Conservation (phyloP, 2,888 invertebrate species). For the Rhaphigaster nebulosa region DNA sequence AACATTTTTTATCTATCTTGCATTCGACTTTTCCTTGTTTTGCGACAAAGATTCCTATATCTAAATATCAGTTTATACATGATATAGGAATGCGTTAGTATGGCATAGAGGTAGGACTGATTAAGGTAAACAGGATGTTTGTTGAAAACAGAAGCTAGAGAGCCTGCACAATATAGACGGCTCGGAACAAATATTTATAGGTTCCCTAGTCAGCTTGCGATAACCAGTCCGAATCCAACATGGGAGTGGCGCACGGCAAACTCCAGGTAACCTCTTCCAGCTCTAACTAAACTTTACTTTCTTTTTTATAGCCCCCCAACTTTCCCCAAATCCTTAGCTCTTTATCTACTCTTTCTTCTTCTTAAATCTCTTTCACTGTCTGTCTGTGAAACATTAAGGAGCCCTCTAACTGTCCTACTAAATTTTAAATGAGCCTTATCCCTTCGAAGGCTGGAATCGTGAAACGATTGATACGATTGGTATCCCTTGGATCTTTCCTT, state of each 20-base stretch:
- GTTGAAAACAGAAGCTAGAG: not conserved
- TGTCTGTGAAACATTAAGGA: conserved; percentile 18
- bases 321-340: conserved; percentile 23
- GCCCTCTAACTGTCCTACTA: conserved; percentile 4
- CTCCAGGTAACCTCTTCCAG: conserved; percentile 15
- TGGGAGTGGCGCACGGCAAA: conserved; percentile 41
- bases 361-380: conserved; percentile 42
- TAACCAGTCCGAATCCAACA: conserved; percentile 43
- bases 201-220: not conserved
- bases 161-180: conserved; percentile 31
- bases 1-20: too few species aligned
- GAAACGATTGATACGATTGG: not conserved
- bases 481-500: not conserved
- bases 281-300: conserved; percentile 6
- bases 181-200: conserved; percentile 46
- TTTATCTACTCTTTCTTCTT: conserved; percentile 30
- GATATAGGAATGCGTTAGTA: not conserved
- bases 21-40: too few species aligned
- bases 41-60: not conserved
- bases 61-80: not conserved
- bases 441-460: not conserved
- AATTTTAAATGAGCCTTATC: conserved; percentile 45
- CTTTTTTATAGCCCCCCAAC: not conserved
- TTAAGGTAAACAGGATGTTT: conserved; percentile 50
- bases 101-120: conserved; percentile 29